Evolutionary conservation across 2,797 vertebrate species (phyloP).

Genomic region (Cyclura pinguis): DNA sequence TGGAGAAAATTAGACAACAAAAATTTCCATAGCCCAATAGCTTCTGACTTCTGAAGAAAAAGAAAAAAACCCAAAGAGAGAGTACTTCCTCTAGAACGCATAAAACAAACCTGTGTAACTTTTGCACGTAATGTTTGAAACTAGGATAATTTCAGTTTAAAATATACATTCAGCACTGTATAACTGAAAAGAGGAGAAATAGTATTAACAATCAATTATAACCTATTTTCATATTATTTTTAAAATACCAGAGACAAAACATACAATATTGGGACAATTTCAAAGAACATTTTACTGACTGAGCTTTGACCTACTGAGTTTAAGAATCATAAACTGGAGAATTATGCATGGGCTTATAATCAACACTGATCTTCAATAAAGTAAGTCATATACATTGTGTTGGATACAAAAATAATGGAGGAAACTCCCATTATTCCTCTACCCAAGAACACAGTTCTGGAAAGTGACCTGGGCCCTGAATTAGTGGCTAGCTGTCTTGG

Average conservation of each 20-base stretch:
- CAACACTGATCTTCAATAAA: not conserved
- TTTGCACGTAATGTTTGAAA: not conserved
- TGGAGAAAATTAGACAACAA: not conserved
- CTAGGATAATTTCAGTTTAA: not conserved
- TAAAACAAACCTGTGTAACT: not conserved
- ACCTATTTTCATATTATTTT: rapidly evolving
- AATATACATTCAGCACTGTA: not conserved
- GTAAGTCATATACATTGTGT: not conserved
- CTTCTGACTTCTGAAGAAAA: not conserved
- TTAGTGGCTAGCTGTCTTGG: rapidly evolving
- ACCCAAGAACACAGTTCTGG: rapidly evolving
- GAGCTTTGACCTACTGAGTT: constrained; percentile 13
- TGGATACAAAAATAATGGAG: not conserved
- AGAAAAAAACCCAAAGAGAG: not conserved
- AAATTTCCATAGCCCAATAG: not conserved
- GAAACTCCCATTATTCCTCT: not conserved
- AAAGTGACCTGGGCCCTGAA: not conserved
- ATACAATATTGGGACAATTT: not conserved
- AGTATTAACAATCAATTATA: not conserved
- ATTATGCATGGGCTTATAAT: not conserved
- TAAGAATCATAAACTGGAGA: not conserved
- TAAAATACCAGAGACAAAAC: not conserved
- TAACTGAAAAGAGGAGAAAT: not conserved
- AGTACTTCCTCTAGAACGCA: not conserved
- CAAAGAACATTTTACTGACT: not conserved